phyloP scores from a whole-genome alignment of 2,888 invertebrate genomes.

The Dione vanillae region DNA sequence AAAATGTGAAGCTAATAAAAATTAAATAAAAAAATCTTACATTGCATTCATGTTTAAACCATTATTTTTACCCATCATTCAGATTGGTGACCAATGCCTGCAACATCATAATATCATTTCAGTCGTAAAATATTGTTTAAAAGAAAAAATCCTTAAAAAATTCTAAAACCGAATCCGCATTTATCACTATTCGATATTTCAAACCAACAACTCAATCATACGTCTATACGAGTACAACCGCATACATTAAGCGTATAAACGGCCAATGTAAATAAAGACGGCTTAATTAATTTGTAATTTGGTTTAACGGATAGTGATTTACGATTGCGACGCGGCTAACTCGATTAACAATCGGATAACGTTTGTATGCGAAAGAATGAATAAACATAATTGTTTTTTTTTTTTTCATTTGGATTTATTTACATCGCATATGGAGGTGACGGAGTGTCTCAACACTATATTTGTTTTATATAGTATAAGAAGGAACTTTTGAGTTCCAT shows the following conservation, averaged over 20 bases:
- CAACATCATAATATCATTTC: neutral
- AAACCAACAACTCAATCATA: neutral
- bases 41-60: too few relatives aligned
- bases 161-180: neutral
- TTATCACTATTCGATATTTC: neutral
- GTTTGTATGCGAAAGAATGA: slow-evolving; percentile 10
- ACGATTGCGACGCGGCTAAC: slow-evolving; percentile 27
- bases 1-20: too few relatives aligned
- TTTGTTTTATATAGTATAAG: too few relatives aligned
- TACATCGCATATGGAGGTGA: neutral
- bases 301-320: slow-evolving; percentile 28
- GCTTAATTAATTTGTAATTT: slow-evolving; percentile 30
- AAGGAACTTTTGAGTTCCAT: too few relatives aligned
- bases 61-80: too few relatives aligned
- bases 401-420: neutral
- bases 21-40: too few relatives aligned
- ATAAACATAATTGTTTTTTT: neutral
- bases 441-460: too few relatives aligned
- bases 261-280: slow-evolving; percentile 27
- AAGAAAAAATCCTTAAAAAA: neutral
- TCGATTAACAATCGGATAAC: slow-evolving; percentile 19
- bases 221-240: neutral
- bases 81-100: too few relatives aligned
- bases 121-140: neutral
- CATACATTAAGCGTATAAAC: slow-evolving; percentile 20